phyloP scores from a whole-genome alignment of 2,797 vertebrate genomes.

The Gymnoscopelus braueri region DNA sequence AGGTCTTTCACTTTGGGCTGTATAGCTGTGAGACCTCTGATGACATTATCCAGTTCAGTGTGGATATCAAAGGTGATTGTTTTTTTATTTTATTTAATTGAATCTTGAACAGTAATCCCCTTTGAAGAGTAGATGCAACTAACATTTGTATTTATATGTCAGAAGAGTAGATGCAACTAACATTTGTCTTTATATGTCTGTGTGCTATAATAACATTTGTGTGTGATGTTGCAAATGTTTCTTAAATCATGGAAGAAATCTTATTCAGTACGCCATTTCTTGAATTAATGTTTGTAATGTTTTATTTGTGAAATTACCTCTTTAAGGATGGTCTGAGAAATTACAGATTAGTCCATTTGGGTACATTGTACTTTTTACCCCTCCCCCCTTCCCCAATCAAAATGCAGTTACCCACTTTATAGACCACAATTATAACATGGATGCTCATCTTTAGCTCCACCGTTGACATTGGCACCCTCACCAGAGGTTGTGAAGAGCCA shows the following conservation, averaged over 20 bases:
- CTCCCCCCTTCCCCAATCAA: conserved; percentile 55
- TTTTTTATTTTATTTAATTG: conserved; percentile 65
- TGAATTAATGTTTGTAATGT: conserved; percentile 43
- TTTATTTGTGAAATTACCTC: conserved; percentile 60
- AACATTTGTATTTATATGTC: conserved; percentile 49
- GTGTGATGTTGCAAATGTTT: conserved; percentile 58
- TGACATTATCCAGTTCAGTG: conserved; percentile 83
- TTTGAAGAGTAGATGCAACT: conserved; percentile 67
- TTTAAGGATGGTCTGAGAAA: conserved; percentile 55
- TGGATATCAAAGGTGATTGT: conserved; percentile 88
- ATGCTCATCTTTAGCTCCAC: conserved; percentile 81
- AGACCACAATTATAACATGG: conserved; percentile 71
- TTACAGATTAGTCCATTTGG: conserved; percentile 53
- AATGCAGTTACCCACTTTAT: conserved; percentile 60
- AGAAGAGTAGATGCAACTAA: conserved; percentile 66
- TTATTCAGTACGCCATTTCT: conserved; percentile 14
- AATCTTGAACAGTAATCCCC: conserved; percentile 54
- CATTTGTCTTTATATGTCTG: conserved; percentile 51
- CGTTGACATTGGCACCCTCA: conserved; percentile 68
- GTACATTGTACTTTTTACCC: conserved; percentile 43
- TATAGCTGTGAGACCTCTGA: conserved; percentile 82
- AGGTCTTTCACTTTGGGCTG: conserved; percentile 83
- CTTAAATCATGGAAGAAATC: conserved; percentile 52
- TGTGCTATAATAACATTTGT: conserved; percentile 49
- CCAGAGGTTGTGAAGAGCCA: conserved; percentile 69